phyloP scores from a whole-genome alignment of 37 sponge, comb jelly and placozoan species.

The Mnemiopsis leidyi region DNA sequence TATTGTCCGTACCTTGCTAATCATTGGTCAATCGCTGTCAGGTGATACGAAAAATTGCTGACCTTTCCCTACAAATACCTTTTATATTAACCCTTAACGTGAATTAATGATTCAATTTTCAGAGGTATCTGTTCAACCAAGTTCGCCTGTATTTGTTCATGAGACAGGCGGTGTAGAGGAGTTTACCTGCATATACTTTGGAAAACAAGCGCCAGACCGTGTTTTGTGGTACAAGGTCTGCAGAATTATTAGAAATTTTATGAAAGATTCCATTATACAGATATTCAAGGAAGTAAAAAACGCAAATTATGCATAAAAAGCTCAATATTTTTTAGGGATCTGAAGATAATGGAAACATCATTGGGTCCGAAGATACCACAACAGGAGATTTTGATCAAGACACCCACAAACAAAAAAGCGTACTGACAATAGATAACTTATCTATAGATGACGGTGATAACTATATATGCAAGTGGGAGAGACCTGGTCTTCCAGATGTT shows the following conservation, averaged over 20 bases:
- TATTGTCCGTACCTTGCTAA: no score
- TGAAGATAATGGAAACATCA: neutral
- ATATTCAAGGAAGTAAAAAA: no score
- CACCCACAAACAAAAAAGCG: neutral
- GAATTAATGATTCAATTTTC: neutral
- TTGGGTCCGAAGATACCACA: neutral
- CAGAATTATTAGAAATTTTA: no score
- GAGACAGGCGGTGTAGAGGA: neutral
- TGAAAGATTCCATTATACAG: no score
- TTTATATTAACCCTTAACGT: no score
- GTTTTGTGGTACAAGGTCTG: neutral
- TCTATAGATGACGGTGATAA: neutral
- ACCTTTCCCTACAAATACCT: no score
- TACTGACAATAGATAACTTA: neutral
- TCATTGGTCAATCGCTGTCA: no score
- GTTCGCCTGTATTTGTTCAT: neutral
- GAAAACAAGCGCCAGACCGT: neutral
- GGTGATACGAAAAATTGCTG: no score
- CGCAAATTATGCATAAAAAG: no score
- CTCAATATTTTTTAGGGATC: no score
- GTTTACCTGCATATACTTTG: neutral
- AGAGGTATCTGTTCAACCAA: neutral
- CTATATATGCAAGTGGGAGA: neutral
- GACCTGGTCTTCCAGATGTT: neutral
- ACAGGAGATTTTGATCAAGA: neutral